Conservation (phyloP, 2,113 vertebrate species). For the Malaclemys terrapin region DNA sequence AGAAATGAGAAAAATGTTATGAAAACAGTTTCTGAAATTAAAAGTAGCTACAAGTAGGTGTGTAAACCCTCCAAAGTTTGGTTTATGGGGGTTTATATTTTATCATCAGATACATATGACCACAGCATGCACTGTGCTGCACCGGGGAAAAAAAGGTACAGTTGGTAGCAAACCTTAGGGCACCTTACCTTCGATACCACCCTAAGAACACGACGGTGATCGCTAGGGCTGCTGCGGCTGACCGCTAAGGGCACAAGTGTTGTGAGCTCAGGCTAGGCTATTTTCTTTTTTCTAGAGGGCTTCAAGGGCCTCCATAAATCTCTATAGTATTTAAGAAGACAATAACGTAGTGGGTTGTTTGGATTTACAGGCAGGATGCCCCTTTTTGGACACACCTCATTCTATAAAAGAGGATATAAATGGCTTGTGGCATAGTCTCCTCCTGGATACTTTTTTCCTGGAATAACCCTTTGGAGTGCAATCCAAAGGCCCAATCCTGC, state of each 20-base stretch:
- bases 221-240: background rate
- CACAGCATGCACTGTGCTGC: background rate
- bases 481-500: background rate
- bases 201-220: background rate
- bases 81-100: background rate
- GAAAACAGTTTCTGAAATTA: background rate
- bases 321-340: background rate
- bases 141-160: background rate
- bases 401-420: background rate
- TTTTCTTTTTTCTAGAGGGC: background rate
- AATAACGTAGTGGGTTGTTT: background rate
- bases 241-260: background rate
- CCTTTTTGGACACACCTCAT: background rate
- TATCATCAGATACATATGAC: background rate
- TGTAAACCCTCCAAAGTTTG: slow-evolving; percentile 9
- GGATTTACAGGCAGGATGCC: background rate
- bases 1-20: background rate
- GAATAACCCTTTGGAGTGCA: background rate
- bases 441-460: background rate
- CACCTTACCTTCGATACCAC: background rate
- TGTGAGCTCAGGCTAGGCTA: background rate
- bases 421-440: background rate
- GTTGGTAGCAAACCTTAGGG: background rate
- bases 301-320: background rate
- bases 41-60: background rate